A percentile compares a stretch with the other conserved stretches of the same genome.
Conservation (phyloP, 2,797 vertebrate species). For the Falco cherrug region DNA sequence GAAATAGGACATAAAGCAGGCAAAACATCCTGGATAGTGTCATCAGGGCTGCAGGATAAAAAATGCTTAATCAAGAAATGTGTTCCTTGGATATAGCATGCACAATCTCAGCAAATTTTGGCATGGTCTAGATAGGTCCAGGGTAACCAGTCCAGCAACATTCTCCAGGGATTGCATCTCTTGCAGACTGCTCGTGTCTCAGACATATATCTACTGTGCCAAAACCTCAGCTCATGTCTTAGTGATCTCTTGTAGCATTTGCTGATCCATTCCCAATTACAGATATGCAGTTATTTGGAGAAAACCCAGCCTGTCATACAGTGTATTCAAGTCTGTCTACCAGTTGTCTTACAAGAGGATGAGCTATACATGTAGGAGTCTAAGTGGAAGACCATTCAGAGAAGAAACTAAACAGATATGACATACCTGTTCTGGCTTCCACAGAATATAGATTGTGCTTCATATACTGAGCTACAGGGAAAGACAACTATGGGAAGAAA, state of each 20-base stretch:
- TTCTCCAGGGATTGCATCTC: constrained; percentile 38
- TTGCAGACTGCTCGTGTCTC: neutral
- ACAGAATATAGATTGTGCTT: neutral
- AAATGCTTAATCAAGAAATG: neutral
- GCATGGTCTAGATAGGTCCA: neutral
- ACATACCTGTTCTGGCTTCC: neutral
- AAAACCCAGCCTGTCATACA: neutral
- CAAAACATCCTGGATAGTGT: neutral
- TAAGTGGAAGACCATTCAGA: neutral
- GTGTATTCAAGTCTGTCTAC: neutral
- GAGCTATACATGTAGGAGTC: neutral
- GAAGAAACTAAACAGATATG: neutral
- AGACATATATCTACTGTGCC: neutral
- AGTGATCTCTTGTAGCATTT: neutral
- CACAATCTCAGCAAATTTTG: neutral
- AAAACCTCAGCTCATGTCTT: neutral
- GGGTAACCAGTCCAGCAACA: constrained; percentile 58
- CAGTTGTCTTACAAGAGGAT: neutral
- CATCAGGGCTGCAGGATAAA: neutral
- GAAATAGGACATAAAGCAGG: neutral
- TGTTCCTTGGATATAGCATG: neutral
- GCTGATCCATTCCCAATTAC: neutral
- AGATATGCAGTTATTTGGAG: neutral
- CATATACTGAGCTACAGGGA: neutral
- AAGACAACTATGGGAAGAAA: neutral